Evolutionary conservation across 2,113 vertebrate genomes (phyloP).

Genomic region (Pelecanoides urinatrix): DNA sequence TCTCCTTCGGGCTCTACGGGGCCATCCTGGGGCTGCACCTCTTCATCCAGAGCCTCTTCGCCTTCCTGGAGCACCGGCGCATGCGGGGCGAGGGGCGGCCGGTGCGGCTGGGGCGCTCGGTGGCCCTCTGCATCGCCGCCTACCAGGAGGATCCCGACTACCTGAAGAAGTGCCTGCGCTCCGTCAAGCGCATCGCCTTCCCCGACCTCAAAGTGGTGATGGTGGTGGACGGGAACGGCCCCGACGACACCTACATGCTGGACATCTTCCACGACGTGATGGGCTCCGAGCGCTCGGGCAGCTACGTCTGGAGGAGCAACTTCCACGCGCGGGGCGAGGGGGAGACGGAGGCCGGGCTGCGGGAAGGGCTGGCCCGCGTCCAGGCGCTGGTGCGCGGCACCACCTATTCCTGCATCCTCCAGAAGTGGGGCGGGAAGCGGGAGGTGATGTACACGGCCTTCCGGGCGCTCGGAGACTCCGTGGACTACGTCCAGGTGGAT

Average conservation of each 20-base stretch:
- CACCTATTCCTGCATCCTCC: conserved; percentile 91
- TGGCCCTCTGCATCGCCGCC: conserved; percentile 94
- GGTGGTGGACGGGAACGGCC: conserved; percentile 94
- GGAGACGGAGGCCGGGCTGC: conserved; percentile 66
- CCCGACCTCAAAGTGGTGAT: conserved; percentile 92
- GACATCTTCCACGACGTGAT: conserved; percentile 96
- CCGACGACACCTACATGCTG: conserved; percentile 95
- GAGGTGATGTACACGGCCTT: conserved; percentile 99
- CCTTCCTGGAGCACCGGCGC: conserved; percentile 92
- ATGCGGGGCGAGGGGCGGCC: conserved; percentile 81
- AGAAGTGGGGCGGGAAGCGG: conserved; percentile 97
- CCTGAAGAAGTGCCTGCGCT: conserved; percentile 92
- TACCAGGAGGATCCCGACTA: conserved; percentile 97
- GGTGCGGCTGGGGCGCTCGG: conserved; percentile 74
- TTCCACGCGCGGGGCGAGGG: conserved; percentile 82
- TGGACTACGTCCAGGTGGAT: conserved; percentile 95
- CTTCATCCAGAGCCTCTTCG: conserved; percentile 94
- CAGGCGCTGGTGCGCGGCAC: conserved; percentile 79
- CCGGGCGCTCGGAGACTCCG: conserved; percentile 89
- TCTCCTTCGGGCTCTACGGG: conserved; percentile 96
- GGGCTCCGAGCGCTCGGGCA: conserved; percentile 82
- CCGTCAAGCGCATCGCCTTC: conserved; percentile 88
- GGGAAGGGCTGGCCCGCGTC: conserved; percentile 73
- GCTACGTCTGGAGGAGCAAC: conserved; percentile 92
- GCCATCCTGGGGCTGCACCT: conserved; percentile 95